Evolutionary conservation across 2,888 invertebrate genomes (phyloP).

Genomic region (Carcina quercana): DNA sequence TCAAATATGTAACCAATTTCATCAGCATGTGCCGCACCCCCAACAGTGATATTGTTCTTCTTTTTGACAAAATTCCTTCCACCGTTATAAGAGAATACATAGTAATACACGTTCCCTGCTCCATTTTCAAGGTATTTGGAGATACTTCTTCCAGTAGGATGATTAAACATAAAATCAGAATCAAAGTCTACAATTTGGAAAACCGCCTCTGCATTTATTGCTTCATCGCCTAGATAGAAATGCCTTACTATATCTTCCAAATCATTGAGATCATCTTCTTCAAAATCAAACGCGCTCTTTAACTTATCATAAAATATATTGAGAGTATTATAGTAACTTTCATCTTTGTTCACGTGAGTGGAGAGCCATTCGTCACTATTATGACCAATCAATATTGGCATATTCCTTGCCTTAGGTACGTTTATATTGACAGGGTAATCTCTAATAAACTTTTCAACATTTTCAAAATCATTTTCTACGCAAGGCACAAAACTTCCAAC

Average conservation of each 20-base stretch:
- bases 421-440: conserved; percentile 28
- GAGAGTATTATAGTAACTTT: conserved; percentile 20
- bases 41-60: conserved; percentile 18
- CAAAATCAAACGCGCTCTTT: conserved; percentile 20
- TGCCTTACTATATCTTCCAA: conserved; percentile 24
- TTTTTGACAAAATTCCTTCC: conserved; percentile 25
- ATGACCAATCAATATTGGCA: conserved; percentile 39
- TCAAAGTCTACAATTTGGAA: conserved; percentile 29
- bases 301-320: conserved; percentile 20
- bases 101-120: conserved; percentile 34
- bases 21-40: conserved; percentile 36
- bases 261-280: conserved; percentile 16
- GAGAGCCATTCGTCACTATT: conserved; percentile 30
- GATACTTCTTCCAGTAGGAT: conserved; percentile 35
- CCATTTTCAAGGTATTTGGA: conserved; percentile 26
- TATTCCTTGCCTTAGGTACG: conserved; percentile 27
- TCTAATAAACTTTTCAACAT: conserved; percentile 31
- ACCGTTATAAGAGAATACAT: conserved; percentile 44
- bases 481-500: conserved; percentile 29
- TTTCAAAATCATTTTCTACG: conserved; percentile 33
- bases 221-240: conserved; percentile 42
- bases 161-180: conserved; percentile 35
- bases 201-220: conserved; percentile 17
- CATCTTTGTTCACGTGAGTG: conserved; percentile 14
- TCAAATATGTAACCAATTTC: conserved; percentile 45